Percentiles rank a stretch among this genome's conserved stretches.
phyloP scores from a whole-genome alignment of 1,140 invertebrate species.

The Leptonema lineaticorne region DNA sequence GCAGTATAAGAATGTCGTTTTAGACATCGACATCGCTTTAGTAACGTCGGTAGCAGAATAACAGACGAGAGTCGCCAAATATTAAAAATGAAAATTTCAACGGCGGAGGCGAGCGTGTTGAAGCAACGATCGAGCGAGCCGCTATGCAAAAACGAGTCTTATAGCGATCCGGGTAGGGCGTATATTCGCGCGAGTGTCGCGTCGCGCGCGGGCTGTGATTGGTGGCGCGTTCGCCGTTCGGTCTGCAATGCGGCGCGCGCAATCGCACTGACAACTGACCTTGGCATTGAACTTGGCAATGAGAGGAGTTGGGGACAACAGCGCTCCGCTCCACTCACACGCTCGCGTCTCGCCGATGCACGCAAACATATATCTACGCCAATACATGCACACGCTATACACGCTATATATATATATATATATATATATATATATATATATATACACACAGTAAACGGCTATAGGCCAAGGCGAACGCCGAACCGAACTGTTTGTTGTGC shows the following conservation, averaged over 20 bases:
- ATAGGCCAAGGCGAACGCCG: conserved; percentile 16
- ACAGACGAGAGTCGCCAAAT: background rate
- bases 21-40: too few species aligned
- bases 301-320: too few species aligned
- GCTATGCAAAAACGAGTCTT: background rate
- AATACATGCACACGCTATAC: background rate
- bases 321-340: too few species aligned
- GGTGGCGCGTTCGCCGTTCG: conserved; percentile 4
- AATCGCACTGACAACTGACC: conserved; percentile 40
- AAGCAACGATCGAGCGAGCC: conserved; percentile 2
- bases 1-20: background rate
- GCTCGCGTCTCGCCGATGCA: too few species aligned
- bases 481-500: too few species aligned
- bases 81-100: background rate
- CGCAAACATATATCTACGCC: too few species aligned
- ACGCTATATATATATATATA: too few species aligned
- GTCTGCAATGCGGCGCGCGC: conserved; percentile 43
- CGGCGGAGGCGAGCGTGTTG: conserved; percentile 9
- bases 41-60: too few species aligned
- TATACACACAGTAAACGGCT: too few species aligned
- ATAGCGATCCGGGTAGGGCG: background rate
- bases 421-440: too few species aligned
- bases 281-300: conserved; percentile 44
- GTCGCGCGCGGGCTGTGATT: background rate
- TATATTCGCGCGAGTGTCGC: conserved; percentile 4